A percentile compares a stretch with the other conserved stretches of the same genome.
These are phyloP conservation scores for Myotis findleyi DNA, from an alignment of 2,797 vertebrate species.

Conservation along the genomic window DNA sequence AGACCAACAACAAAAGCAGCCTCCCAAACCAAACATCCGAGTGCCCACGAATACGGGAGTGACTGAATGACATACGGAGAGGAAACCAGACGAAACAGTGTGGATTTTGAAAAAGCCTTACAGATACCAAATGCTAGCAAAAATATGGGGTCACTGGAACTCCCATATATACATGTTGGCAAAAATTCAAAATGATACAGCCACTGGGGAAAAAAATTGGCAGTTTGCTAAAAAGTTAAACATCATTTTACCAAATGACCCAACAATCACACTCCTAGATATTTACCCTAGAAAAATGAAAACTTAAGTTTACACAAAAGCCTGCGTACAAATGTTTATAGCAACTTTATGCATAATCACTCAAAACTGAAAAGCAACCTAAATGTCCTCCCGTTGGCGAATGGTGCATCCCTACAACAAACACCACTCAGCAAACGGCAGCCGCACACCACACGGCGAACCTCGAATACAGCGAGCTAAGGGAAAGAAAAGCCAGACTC, in stretches of 20 bases:
- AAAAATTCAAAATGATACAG: neutral
- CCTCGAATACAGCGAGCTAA: neutral
- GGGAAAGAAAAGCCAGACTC: neutral
- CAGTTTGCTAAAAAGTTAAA: neutral
- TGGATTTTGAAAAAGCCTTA: neutral
- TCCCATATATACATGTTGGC: neutral
- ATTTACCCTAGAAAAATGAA: neutral
- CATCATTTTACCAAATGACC: neutral
- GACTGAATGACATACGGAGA: neutral
- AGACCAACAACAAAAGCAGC: neutral
- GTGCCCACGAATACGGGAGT: neutral
- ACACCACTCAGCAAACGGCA: neutral
- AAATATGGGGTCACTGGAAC: neutral
- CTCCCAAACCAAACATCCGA: neutral
- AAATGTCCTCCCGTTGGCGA: neutral
- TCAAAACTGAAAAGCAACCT: neutral
- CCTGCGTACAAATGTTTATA: neutral
- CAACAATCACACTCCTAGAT: neutral
- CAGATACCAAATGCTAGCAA: neutral
- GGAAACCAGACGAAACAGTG: slow-evolving; percentile 33
- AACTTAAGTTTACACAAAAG: neutral
- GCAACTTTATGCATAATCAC: neutral
- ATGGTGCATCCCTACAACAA: neutral
- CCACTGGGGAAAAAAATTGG: neutral
- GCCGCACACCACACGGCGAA: neutral